A percentile compares a stretch with the other conserved stretches of the same genome.
Conservation (phyloP, 2,797 vertebrate species). For the Synanceia verrucosa region DNA sequence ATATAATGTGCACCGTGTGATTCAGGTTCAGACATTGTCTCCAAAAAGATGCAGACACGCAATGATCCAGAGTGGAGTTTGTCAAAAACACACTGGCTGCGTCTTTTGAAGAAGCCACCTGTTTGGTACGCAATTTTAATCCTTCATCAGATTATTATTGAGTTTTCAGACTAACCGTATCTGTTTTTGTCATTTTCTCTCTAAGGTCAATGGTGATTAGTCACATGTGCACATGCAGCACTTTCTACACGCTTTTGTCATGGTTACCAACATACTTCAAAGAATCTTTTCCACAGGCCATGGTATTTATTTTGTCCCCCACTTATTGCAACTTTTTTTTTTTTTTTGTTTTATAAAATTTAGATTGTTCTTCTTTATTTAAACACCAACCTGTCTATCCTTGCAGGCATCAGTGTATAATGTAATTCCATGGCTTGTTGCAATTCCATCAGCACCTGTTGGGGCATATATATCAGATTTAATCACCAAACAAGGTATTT, state of each 20-base stretch:
- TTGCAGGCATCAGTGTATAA: constrained; percentile 91
- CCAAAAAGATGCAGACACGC: constrained; percentile 58
- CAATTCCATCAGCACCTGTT: constrained; percentile 83
- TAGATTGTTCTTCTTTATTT: no score
- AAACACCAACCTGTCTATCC: neutral
- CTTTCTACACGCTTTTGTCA: constrained; percentile 88
- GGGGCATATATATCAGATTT: constrained; percentile 88
- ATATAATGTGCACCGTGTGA: neutral
- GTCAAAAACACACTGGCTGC: constrained; percentile 80
- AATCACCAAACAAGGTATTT: constrained; percentile 86
- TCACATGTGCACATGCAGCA: constrained; percentile 85
- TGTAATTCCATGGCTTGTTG: constrained; percentile 89
- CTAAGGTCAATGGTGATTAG: constrained; percentile 88
- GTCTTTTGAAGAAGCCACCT: constrained; percentile 83
- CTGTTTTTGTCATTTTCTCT: constrained; percentile 1
- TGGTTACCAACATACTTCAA: constrained; percentile 95
- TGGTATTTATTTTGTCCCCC: constrained; percentile 74
- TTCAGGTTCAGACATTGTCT: constrained; percentile 74
- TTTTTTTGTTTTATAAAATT: no score
- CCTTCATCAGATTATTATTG: neutral
- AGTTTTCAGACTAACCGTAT: neutral
- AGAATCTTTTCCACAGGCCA: constrained; percentile 87
- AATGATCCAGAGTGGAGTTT: constrained; percentile 55
- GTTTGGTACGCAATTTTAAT: constrained; percentile 82
- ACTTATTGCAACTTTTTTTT: no score